These are phyloP conservation scores for Abscondita cerata DNA, from an alignment of 2,888 invertebrate species.

Conservation along the genomic window DNA sequence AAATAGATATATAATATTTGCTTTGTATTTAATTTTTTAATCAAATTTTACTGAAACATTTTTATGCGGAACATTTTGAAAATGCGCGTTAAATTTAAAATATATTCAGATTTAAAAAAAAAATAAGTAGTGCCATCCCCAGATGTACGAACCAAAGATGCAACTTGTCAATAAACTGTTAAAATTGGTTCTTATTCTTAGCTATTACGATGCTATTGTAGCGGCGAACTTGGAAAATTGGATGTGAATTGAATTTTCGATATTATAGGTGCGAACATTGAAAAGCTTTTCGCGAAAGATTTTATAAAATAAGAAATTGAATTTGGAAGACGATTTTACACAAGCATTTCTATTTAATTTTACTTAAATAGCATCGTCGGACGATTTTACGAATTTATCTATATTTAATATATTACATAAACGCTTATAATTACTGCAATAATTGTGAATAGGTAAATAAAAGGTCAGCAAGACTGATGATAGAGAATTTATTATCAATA, in stretches of 20 bases:
- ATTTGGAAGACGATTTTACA: not conserved
- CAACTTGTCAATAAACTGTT: slow-evolving; percentile 38
- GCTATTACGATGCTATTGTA: slow-evolving; percentile 51
- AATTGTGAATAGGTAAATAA: no score
- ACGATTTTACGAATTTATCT: no score
- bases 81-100: not conserved
- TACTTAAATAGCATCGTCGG: no score
- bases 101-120: not conserved
- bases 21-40: slow-evolving; percentile 3
- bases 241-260: slow-evolving; percentile 54
- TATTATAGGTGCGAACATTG: slow-evolving; percentile 37
- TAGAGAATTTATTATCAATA: no score
- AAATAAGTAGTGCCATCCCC: slow-evolving; percentile 27
- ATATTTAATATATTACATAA: no score
- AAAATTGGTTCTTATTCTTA: slow-evolving; percentile 52
- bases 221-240: slow-evolving; percentile 55
- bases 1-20: slow-evolving; percentile 28
- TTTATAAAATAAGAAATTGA: not conserved
- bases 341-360: no score
- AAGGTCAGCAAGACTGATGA: no score
- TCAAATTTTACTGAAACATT: not conserved
- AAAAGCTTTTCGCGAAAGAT: slow-evolving; percentile 16
- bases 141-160: slow-evolving; percentile 29
- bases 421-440: no score
- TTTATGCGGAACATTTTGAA: not conserved